phyloP scores from a whole-genome alignment of 2,888 invertebrate genomes.

The Athalia circularis region DNA sequence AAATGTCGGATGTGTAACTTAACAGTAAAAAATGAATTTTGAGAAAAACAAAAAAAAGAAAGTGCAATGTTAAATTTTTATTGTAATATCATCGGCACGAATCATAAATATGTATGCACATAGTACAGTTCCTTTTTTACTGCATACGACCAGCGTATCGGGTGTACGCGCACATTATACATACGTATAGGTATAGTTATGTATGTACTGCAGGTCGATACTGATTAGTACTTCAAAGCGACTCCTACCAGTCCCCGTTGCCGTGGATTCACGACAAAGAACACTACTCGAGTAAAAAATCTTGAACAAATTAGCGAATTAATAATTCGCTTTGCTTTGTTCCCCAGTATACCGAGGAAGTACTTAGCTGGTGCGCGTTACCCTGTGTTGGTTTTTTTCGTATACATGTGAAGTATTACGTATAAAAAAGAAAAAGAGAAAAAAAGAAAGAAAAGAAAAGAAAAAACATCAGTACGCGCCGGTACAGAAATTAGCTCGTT shows the following conservation, averaged over 20 bases:
- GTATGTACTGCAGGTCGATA: constrained; percentile 61
- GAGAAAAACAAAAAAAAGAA: too few relatives aligned
- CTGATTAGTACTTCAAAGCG: constrained; percentile 70
- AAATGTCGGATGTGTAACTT: too few relatives aligned
- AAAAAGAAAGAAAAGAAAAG: too few relatives aligned
- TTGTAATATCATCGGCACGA: too few relatives aligned
- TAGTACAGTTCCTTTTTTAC: too few relatives aligned
- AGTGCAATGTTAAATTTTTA: too few relatives aligned
- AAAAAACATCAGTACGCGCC: background rate
- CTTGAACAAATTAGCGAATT: constrained; percentile 70
- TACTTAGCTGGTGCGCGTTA: constrained; percentile 44
- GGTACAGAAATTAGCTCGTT: constrained; percentile 25
- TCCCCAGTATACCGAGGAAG: constrained; percentile 54
- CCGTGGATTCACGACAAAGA: constrained; percentile 55
- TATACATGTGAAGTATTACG: constrained; percentile 4
- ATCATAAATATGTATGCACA: too few relatives aligned
- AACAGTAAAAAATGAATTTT: too few relatives aligned
- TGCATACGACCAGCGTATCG: too few relatives aligned
- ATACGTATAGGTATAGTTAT: constrained; percentile 19
- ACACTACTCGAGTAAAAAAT: constrained; percentile 64
- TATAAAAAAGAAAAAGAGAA: constrained; percentile 7
- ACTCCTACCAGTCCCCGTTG: constrained; percentile 46
- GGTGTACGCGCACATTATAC: background rate
- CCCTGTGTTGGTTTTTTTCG: constrained; percentile 33
- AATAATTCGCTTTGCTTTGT: constrained; percentile 67